These are phyloP conservation scores for Falco berigora DNA, from an alignment of 2,797 vertebrate genomes.

Conservation along the genomic window DNA sequence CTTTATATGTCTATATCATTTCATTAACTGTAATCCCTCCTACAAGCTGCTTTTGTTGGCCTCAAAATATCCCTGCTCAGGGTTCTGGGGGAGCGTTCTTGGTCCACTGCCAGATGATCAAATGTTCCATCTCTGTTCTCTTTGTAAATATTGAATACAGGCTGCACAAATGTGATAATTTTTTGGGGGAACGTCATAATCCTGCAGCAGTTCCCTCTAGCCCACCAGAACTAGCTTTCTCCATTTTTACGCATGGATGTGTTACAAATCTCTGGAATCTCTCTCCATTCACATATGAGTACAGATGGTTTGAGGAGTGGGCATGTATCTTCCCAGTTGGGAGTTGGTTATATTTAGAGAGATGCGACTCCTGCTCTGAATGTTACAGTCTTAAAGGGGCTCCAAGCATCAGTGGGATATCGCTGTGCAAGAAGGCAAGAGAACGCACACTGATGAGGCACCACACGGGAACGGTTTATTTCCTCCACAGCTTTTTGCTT, in stretches of 20 bases:
- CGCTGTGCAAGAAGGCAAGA: neutral
- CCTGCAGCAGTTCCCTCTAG: neutral
- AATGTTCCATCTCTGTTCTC: neutral
- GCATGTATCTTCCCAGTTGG: neutral
- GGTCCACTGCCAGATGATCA: neutral
- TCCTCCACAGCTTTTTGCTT: neutral
- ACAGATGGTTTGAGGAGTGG: neutral
- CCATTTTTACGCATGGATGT: neutral
- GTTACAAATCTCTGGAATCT: neutral
- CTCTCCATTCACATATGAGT: neutral
- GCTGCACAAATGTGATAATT: neutral
- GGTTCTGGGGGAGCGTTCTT: neutral
- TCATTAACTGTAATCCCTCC: neutral
- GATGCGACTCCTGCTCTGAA: neutral
- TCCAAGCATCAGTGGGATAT: neutral
- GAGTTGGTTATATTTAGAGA: neutral
- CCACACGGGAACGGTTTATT: neutral
- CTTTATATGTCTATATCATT: neutral
- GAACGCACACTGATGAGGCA: neutral
- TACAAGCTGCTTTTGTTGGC: neutral
- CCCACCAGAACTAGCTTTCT: neutral
- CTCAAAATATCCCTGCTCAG: neutral
- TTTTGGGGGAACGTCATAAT: neutral
- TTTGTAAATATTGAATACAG: neutral
- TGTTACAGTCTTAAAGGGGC: neutral